phyloP scores from a whole-genome alignment of 2,113 vertebrate species.

The mouse (Mus musculus) region GRCm39 chr11:121391001-121391500 shows the following conservation, averaged over 20 bases:
- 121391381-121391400: background rate
- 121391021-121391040: background rate
- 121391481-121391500: background rate
- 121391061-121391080: background rate
- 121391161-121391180: background rate
- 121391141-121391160: too few relatives aligned
- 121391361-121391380: background rate
- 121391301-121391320: background rate
- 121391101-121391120: background rate
- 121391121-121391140: fast-evolving
- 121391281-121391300: background rate
- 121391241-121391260: background rate
- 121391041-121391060: background rate
- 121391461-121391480: background rate
- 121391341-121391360: background rate
- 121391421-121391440: background rate
- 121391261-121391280: background rate
- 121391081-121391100: background rate
- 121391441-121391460: background rate
- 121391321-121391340: fast-evolving
- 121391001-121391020: background rate
- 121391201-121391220: background rate
- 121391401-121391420: too few relatives aligned
- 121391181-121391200: background rate
- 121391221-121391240: background rate